Percentiles rank a stretch among this genome's conserved stretches.
Evolutionary conservation across 2,797 vertebrate genomes (phyloP).

Genomic region (Enteromius unitaeniatus): DNA sequence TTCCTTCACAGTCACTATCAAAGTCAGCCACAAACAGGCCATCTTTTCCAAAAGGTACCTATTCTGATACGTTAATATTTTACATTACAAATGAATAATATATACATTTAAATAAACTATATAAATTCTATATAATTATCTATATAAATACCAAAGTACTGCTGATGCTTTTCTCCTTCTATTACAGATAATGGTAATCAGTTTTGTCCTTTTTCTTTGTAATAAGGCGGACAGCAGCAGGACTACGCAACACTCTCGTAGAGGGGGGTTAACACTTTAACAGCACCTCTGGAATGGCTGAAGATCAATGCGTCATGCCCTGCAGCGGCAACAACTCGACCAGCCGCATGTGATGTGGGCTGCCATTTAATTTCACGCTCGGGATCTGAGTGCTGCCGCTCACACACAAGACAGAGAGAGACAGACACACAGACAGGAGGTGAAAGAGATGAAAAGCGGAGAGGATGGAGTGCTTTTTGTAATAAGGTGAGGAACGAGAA

Average conservation of each 20-base stretch:
- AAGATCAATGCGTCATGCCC: conserved; percentile 40
- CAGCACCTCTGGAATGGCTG: conserved; percentile 26
- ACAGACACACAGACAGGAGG: conserved; percentile 32
- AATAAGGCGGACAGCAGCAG: conserved; percentile 45
- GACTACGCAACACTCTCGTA: not conserved
- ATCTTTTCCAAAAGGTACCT: conserved; percentile 5
- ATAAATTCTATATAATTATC: not conserved
- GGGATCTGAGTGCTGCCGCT: conserved; percentile 34
- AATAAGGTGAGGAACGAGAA: conserved; percentile 54
- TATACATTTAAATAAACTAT: not conserved
- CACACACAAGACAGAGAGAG: not conserved
- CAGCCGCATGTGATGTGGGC: conserved; percentile 41
- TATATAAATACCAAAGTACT: not conserved
- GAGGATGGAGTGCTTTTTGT: conserved; percentile 59
- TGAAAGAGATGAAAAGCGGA: conserved; percentile 49
- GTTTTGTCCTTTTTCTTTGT: conserved; percentile 44
- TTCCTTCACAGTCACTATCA: conserved; percentile 41
- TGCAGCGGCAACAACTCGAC: conserved; percentile 23
- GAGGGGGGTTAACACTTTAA: conserved; percentile 7
- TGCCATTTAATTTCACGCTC: conserved; percentile 59
- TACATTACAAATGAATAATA: not conserved
- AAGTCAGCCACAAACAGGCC: not conserved
- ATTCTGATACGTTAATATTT: not conserved
- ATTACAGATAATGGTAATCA: conserved; percentile 24
- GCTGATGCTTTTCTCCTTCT: not conserved